These are phyloP conservation scores for Bombus waltoni DNA, from an alignment of 1,140 invertebrate species.

Conservation along the genomic window DNA sequence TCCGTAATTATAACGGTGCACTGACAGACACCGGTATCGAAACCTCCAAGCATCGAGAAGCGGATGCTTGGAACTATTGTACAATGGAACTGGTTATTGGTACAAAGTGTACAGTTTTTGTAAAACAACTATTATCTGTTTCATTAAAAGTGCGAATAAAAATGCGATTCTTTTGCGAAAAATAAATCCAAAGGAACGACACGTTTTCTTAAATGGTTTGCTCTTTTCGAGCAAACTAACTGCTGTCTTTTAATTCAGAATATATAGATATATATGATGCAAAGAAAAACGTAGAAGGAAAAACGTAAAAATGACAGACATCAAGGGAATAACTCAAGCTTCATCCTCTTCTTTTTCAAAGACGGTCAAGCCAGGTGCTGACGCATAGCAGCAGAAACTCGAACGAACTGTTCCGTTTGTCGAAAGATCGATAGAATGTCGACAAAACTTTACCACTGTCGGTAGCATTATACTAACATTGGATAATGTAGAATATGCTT, in stretches of 20 bases:
- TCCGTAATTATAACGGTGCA: constrained; percentile 83
- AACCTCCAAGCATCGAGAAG: constrained; percentile 72
- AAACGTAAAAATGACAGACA: no score
- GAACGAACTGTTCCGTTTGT: neutral
- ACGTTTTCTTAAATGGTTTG: neutral
- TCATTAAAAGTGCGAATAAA: rapidly evolving
- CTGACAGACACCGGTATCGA: constrained; percentile 78
- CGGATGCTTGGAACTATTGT: constrained; percentile 48
- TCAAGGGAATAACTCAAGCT: neutral
- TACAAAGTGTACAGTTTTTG: neutral
- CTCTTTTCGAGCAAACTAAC: neutral
- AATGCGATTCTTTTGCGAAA: neutral
- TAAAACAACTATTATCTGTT: neutral
- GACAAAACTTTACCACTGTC: constrained; percentile 23
- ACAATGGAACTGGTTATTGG: neutral
- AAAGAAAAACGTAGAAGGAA: neutral
- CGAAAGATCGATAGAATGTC: constrained; percentile 50
- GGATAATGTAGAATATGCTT: neutral
- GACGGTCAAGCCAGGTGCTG: constrained; percentile 55
- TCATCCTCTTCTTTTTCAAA: neutral
- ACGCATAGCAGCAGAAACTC: constrained; percentile 6
- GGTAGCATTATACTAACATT: constrained; percentile 8
- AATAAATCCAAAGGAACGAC: neutral
- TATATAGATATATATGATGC: no score
- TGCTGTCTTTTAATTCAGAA: neutral